Percentiles rank a stretch among this genome's conserved stretches.
These are phyloP conservation scores for Acipenser oxyrinchus DNA, from an alignment of 2,797 vertebrate species.

Conservation along the genomic window DNA sequence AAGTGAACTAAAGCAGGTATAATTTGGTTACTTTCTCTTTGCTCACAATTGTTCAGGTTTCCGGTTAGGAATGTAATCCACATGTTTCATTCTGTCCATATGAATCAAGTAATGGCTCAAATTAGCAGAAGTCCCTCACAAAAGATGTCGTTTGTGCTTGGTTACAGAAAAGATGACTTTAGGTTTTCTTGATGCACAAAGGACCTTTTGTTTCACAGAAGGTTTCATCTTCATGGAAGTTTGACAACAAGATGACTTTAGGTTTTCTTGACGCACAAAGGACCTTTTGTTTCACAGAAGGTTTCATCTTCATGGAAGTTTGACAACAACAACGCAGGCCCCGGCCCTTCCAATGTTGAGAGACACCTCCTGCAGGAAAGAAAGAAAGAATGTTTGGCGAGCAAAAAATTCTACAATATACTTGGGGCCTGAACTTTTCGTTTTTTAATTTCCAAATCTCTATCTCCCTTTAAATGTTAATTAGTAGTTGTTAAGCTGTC, in stretches of 20 bases:
- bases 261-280: slow-evolving; percentile 38
- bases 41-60: slow-evolving; percentile 33
- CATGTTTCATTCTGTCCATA: slow-evolving; percentile 25
- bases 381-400: slow-evolving; percentile 20
- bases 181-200: slow-evolving; percentile 37
- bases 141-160: slow-evolving; percentile 29
- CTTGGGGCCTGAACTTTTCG: too few species aligned
- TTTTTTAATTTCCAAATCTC: too few species aligned
- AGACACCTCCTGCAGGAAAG: slow-evolving; percentile 73
- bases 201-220: slow-evolving; percentile 22
- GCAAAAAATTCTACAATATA: too few species aligned
- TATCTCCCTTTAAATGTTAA: too few species aligned
- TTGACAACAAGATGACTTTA: slow-evolving; percentile 72
- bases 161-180: slow-evolving; percentile 43
- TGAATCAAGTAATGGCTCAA: slow-evolving; percentile 29
- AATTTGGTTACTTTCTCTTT: slow-evolving; percentile 7
- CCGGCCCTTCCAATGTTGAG: slow-evolving; percentile 92
- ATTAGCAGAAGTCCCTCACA: background rate
- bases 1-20: background rate
- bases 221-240: slow-evolving; percentile 64
- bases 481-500: too few species aligned
- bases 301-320: slow-evolving; percentile 68
- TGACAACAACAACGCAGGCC: slow-evolving; percentile 87
- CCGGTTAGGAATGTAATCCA: slow-evolving; percentile 35
- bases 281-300: slow-evolving; percentile 24